A percentile compares a stretch with the other conserved stretches of the same genome.
These are phyloP conservation scores for Lacanobia wlatinum DNA, from an alignment of 2,888 invertebrate species.

Conservation along the genomic window DNA sequence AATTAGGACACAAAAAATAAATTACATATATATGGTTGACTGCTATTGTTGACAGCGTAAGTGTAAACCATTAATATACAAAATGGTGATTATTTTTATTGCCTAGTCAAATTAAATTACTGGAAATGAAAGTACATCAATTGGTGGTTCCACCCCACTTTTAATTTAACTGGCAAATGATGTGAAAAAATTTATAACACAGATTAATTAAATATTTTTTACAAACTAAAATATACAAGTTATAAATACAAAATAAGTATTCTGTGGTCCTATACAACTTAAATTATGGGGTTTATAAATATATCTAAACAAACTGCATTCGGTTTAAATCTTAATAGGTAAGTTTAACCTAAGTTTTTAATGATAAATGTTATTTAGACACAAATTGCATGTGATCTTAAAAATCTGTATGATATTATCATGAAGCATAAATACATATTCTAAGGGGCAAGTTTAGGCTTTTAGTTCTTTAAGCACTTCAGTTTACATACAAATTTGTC, in stretches of 20 bases:
- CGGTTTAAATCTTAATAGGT: not conserved
- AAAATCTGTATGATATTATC: not conserved
- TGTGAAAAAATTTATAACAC: not conserved
- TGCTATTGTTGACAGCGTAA: not conserved
- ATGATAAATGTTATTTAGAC: not conserved
- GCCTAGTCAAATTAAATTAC: not conserved
- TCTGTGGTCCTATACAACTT: constrained; percentile 49
- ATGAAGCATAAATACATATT: not conserved
- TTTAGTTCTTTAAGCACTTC: not conserved
- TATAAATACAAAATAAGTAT: constrained; percentile 42
- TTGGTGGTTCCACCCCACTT: constrained; percentile 26
- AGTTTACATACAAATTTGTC: too few species aligned
- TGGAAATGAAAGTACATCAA: constrained; percentile 12
- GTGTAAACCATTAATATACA: not conserved
- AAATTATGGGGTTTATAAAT: constrained; percentile 29
- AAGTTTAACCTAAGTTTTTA: not conserved
- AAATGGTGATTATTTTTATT: not conserved
- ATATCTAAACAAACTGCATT: constrained; percentile 30
- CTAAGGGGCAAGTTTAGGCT: not conserved
- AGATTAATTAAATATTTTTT: constrained; percentile 14
- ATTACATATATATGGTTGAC: not conserved
- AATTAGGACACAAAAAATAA: too few species aligned
- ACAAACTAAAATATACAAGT: constrained; percentile 41
- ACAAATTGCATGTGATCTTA: constrained; percentile 9
- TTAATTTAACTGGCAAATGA: not conserved